These are phyloP conservation scores for Malacoraja senta DNA, from an alignment of 2,797 vertebrate species.

Conservation along the genomic window DNA sequence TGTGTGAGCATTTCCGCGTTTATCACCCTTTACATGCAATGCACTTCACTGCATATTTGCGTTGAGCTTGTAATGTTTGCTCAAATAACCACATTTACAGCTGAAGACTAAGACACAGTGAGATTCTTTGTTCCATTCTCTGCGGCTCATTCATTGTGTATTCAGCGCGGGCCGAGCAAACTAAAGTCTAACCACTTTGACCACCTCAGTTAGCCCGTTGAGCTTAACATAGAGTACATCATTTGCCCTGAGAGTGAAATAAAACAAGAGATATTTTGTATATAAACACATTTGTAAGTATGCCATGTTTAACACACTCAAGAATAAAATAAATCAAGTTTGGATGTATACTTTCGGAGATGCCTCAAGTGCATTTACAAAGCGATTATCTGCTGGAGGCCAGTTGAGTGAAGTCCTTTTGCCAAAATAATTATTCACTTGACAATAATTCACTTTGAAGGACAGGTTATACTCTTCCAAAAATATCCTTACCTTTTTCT, in stretches of 20 bases:
- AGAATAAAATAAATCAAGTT: constrained; percentile 4
- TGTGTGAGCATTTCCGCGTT: background rate
- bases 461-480: background rate
- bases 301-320: background rate
- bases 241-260: background rate
- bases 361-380: constrained; percentile 27
- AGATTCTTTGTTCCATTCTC: constrained; percentile 20
- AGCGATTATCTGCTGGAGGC: constrained; percentile 19
- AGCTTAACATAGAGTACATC: background rate
- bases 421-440: constrained; percentile 20
- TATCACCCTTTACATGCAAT: background rate
- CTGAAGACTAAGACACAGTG: constrained; percentile 23
- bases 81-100: constrained; percentile 31
- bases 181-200: constrained; percentile 23
- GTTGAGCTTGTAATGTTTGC: constrained; percentile 33
- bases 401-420: background rate
- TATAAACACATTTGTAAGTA: background rate
- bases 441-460: constrained; percentile 27
- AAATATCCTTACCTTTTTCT: background rate
- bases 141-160: constrained; percentile 7
- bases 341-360: background rate
- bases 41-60: constrained; percentile 26
- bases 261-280: constrained; percentile 6
- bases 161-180: background rate
- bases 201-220: constrained; percentile 9